A percentile compares a stretch with the other conserved stretches of the same genome.
Evolutionary conservation across 2,797 vertebrate genomes (phyloP).

Genomic region (Diceros bicornis): DNA sequence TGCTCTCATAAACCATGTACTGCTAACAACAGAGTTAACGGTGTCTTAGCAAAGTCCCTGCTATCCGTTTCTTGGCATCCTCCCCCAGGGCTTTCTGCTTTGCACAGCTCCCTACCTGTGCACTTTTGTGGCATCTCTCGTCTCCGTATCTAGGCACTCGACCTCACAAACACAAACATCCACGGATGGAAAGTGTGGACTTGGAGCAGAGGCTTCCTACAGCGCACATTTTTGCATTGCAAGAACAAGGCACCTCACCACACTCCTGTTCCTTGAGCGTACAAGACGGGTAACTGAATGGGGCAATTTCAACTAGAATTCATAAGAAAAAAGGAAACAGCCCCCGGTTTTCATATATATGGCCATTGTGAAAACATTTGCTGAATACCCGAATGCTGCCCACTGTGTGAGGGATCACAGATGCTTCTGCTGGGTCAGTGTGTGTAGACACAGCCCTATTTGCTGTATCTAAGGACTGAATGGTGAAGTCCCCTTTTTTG

Average conservation of each 20-base stretch:
- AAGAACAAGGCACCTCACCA: not conserved
- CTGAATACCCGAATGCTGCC: not conserved
- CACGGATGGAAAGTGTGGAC: not conserved
- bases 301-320: not conserved
- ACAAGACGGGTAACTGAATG: not conserved
- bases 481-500: not conserved
- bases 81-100: not conserved
- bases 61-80: not conserved
- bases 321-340: not conserved
- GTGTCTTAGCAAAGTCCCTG: constrained; percentile 28
- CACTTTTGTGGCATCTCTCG: not conserved
- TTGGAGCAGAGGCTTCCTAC: not conserved
- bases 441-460: not conserved
- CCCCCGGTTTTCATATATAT: not conserved
- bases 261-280: not conserved
- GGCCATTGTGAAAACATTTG: not conserved
- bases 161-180: constrained; percentile 25
- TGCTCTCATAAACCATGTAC: not conserved
- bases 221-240: not conserved
- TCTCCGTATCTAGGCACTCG: not conserved
- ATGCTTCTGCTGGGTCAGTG: not conserved
- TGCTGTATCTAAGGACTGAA: not conserved
- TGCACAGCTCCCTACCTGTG: not conserved
- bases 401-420: not conserved
- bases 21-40: not conserved